Evolutionary conservation across 2,888 invertebrate species (phyloP).

Genomic region (Drosophila leonis): DNA sequence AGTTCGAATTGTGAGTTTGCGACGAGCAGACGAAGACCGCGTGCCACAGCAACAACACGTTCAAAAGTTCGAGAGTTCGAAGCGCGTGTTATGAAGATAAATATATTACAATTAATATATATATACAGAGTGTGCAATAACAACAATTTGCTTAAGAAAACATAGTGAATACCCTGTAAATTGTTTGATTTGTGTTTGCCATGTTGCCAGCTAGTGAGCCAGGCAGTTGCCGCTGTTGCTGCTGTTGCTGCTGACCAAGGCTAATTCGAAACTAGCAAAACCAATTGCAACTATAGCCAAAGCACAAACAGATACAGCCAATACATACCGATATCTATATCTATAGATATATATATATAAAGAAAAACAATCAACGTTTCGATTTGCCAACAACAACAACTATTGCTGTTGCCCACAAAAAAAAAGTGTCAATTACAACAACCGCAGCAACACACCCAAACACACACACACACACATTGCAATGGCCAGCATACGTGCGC

Average conservation of each 20-base stretch:
- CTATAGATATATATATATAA: neutral
- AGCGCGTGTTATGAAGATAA: conserved; percentile 30
- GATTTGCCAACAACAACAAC: conserved; percentile 31
- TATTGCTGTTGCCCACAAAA: conserved; percentile 36
- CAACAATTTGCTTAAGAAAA: neutral
- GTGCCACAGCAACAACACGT: conserved; percentile 34
- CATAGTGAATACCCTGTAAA: neutral
- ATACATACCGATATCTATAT: neutral
- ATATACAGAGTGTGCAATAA: conserved; percentile 6
- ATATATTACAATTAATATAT: neutral
- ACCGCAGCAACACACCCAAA: conserved; percentile 55
- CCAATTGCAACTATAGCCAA: conserved; percentile 17
- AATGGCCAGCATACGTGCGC: conserved; percentile 49
- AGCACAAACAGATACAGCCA: conserved; percentile 9
- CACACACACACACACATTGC: conserved; percentile 33
- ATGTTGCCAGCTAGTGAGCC: conserved; percentile 31
- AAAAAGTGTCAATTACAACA: conserved; percentile 81
- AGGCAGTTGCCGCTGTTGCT: conserved; percentile 28
- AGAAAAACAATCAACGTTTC: conserved; percentile 55
- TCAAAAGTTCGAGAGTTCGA: conserved; percentile 6
- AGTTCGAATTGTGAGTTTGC: conserved; percentile 85
- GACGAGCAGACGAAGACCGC: conserved; percentile 65
- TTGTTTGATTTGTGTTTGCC: conserved; percentile 28
- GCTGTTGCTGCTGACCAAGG: conserved; percentile 44
- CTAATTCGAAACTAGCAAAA: conserved; percentile 41